Evolutionary conservation across 2,113 vertebrate species (phyloP), one percentile per base, ranked within the genome.

Genomic region (Aphelocoma coerulescens): DNA sequence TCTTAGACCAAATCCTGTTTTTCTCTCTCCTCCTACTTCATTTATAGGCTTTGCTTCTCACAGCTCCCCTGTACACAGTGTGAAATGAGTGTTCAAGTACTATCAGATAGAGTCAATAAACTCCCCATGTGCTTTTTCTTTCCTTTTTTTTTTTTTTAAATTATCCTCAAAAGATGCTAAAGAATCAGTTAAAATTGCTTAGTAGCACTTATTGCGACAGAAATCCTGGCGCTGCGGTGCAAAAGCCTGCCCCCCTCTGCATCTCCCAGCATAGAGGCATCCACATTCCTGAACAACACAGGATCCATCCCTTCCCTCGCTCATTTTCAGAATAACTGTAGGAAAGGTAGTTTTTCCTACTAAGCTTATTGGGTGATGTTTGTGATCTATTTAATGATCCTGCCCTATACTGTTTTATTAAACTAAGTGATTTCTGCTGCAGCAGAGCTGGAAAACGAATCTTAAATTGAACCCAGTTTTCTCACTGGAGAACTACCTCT

Each of bases 1-100:
- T 97, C 95, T 93, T 52, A 85, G 72, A 96, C 58, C 61, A 94
- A 95, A 97, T 94, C 91, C 85, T 9, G 3, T 35, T 86, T 95
- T 95, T 93, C 80, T 93, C 24, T 94, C 74, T 85, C 41, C 69
- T 96, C 44, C 69, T 83, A 37, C 61, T 83, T 93, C 52, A 52
- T 77, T 91, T 91, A 68, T 37, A 91, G 74, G 30, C 30, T 88
- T 91, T 17, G 8, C 69, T 89, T 93, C 61, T 89, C 89, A 68
- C 71, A 82, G 63, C 27, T 73, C 49, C 72, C 54, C 76, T 65
- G 24, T 43, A 81, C 33, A 13, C 76, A 73, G 43, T 23, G 39
- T 67, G 72, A 88, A 89, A 83, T 0, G 14, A 89, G 10, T 30
- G 43, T 73, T 78, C 82, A 76, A 76, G 51, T 71, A 89, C 39